Percentiles rank a stretch among this genome's conserved stretches.
phyloP scores from a whole-genome alignment of 1,140 invertebrate genomes.

The Eciton burchellii region DNA sequence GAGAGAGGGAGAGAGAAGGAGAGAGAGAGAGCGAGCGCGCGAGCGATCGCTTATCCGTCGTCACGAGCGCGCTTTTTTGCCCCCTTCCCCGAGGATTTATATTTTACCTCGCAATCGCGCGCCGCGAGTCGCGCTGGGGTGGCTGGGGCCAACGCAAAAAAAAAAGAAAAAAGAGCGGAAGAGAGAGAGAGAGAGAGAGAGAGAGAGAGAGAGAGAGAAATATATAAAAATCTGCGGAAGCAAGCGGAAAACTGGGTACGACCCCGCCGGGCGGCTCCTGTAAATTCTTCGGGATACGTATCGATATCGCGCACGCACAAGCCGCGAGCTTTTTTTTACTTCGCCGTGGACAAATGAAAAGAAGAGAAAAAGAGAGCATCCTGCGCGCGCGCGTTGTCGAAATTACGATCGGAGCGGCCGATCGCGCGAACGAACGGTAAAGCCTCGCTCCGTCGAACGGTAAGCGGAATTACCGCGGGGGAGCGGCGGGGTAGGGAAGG shows the following conservation, averaged over 20 bases:
- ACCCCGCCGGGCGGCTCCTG: slow-evolving; percentile 52
- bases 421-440: slow-evolving; percentile 16
- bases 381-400: too few species aligned
- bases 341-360: slow-evolving; percentile 42
- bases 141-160: too few species aligned
- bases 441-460: neutral
- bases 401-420: slow-evolving; percentile 39
- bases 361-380: slow-evolving; percentile 13
- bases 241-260: slow-evolving; percentile 39
- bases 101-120: slow-evolving; percentile 55
- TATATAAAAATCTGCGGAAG: slow-evolving; percentile 46
- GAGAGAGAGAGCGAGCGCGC: slow-evolving; percentile 25
- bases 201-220: too few species aligned
- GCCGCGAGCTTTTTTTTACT: slow-evolving; percentile 55
- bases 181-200: too few species aligned
- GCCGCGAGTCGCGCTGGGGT: slow-evolving; percentile 26
- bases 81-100: slow-evolving; percentile 59
- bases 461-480: neutral
- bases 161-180: neutral
- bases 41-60: slow-evolving; percentile 56
- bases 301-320: slow-evolving; percentile 39
- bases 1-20: too few species aligned
- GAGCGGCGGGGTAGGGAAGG: too few species aligned
- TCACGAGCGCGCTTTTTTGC: slow-evolving; percentile 35
- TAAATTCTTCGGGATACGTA: slow-evolving; percentile 59